Percentiles rank a stretch among this genome's conserved stretches.
phyloP scores from a whole-genome alignment of 2,797 vertebrate species.

The Macrochelys suwanniensis region DNA sequence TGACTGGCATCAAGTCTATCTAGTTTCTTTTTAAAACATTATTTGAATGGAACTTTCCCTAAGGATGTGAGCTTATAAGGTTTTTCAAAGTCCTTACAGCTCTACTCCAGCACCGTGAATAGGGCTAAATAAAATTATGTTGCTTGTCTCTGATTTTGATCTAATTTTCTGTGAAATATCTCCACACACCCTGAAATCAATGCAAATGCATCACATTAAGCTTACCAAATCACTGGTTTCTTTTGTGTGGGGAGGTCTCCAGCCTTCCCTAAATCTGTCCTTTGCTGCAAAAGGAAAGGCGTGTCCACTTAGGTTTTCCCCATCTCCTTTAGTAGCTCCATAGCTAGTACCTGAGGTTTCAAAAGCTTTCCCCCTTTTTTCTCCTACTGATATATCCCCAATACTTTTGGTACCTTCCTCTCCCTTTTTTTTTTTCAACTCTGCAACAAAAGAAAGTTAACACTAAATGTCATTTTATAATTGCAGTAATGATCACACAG shows the following conservation, averaged over 20 bases:
- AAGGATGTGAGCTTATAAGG: background rate
- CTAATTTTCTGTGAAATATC: background rate
- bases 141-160: background rate
- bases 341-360: background rate
- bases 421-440: slow-evolving; percentile 37
- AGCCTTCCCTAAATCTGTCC: background rate
- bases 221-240: background rate
- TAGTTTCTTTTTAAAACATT: background rate
- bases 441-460: slow-evolving; percentile 76
- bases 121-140: slow-evolving; percentile 1
- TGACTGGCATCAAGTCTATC: background rate
- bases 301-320: background rate
- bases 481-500: slow-evolving; percentile 81
- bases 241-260: background rate
- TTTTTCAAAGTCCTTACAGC: background rate
- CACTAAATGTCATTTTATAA: slow-evolving; percentile 79
- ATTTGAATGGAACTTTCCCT: background rate
- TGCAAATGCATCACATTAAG: background rate
- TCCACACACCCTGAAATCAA: background rate
- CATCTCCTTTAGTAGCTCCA: background rate
- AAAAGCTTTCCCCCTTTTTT: background rate
- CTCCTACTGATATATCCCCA: background rate
- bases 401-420: background rate
- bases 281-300: background rate
- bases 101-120: background rate